Evolutionary conservation across 2,113 vertebrate species (phyloP).

Genomic region (Drymodes brunneopygia): DNA sequence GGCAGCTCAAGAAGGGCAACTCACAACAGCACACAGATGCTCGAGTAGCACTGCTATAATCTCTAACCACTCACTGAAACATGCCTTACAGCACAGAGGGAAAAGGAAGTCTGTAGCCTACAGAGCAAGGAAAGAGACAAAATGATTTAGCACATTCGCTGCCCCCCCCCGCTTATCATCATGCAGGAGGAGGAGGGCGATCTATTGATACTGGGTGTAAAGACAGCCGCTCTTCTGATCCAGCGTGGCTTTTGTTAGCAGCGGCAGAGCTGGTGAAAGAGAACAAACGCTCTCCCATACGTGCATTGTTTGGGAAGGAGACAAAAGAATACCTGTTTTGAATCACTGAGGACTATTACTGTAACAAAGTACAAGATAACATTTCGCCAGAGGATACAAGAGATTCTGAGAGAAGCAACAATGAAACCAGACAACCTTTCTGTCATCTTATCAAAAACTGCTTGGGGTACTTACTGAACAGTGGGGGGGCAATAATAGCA

Average conservation of each 20-base stretch:
- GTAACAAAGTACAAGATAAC: slow-evolving; percentile 57
- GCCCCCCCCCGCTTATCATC: neutral
- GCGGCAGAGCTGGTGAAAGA: slow-evolving; percentile 14
- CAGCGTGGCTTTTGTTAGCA: slow-evolving; percentile 41
- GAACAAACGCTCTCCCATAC: slow-evolving; percentile 27
- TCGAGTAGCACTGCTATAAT: rapidly evolving
- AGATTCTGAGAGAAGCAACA: slow-evolving; percentile 37
- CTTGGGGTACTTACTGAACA: slow-evolving; percentile 37
- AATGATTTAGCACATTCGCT: neutral
- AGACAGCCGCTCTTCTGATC: slow-evolving; percentile 33
- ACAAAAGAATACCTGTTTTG: slow-evolving; percentile 63
- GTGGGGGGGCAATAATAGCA: slow-evolving; percentile 1
- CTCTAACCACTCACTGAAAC: neutral
- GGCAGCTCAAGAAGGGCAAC: neutral
- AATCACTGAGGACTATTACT: slow-evolving; percentile 58
- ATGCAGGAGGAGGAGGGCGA: slow-evolving; percentile 22
- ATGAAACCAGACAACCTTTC: slow-evolving; percentile 45
- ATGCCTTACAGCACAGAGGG: neutral
- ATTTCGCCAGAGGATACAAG: slow-evolving; percentile 60
- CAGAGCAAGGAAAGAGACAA: neutral
- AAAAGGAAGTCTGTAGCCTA: neutral
- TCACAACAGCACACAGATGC: rapidly evolving
- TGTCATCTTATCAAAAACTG: slow-evolving; percentile 40
- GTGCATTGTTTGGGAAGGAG: slow-evolving; percentile 12
- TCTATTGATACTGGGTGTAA: slow-evolving; percentile 40